Conservation (phyloP, 2,888 invertebrate genomes). For the Agelastica alni region DNA sequence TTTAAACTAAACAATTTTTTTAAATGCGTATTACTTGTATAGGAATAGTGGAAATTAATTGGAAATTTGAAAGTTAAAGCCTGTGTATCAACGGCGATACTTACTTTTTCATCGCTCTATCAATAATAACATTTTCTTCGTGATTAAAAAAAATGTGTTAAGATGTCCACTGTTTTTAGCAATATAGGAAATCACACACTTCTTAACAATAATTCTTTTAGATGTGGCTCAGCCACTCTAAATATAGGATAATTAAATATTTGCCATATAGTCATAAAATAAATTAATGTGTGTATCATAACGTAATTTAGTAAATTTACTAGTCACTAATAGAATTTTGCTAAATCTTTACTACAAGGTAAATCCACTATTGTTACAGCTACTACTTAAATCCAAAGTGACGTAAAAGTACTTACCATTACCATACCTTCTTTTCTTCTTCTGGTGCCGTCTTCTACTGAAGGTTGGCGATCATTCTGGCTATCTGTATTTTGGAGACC, state of each 20-base stretch:
- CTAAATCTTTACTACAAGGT: constrained; percentile 3
- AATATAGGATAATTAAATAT: constrained; percentile 18
- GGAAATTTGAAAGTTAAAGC: background rate
- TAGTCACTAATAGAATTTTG: constrained; percentile 18
- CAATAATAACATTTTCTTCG: too few relatives aligned
- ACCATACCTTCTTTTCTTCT: too few relatives aligned
- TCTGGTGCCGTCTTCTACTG: too few relatives aligned
- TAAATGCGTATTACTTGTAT: too few relatives aligned
- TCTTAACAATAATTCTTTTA: constrained; percentile 16
- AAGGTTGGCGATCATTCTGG: too few relatives aligned
- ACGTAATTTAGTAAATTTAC: constrained; percentile 13
- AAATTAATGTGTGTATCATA: constrained; percentile 15
- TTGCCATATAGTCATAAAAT: constrained; percentile 17
- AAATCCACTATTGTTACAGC: background rate
- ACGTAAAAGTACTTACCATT: too few relatives aligned
- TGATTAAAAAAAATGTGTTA: too few relatives aligned
- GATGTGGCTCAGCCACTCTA: constrained; percentile 8
- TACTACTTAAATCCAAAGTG: too few relatives aligned
- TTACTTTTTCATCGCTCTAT: too few relatives aligned
- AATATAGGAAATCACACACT: constrained; percentile 13
- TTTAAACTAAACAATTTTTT: too few relatives aligned
- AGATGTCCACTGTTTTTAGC: constrained; percentile 12
- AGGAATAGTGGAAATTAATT: background rate
- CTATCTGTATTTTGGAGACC: too few relatives aligned
- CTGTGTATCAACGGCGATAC: too few relatives aligned